phyloP scores from a whole-genome alignment of 1,140 invertebrate species.

The Philotrypesis tridentata region DNA sequence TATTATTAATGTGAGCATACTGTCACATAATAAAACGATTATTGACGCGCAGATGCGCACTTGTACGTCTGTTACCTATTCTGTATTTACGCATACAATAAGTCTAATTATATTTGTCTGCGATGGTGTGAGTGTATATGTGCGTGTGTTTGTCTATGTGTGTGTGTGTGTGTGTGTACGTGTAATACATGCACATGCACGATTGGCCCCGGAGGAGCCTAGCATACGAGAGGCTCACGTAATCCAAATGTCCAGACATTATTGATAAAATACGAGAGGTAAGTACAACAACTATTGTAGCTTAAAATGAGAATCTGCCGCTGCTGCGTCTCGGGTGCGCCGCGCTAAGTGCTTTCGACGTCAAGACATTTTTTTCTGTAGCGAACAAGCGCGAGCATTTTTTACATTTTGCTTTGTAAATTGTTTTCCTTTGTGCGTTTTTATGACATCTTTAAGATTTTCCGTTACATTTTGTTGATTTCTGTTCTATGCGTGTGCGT shows the following conservation, averaged over 20 bases:
- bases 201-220: conserved; percentile 25
- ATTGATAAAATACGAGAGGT: conserved; percentile 70
- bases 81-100: not conserved
- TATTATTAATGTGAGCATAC: not conserved
- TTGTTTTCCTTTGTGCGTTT: conserved; percentile 46
- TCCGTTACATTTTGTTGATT: conserved; percentile 20
- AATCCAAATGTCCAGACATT: conserved; percentile 61
- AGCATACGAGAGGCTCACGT: conserved; percentile 18
- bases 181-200: not conserved
- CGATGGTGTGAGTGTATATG: too few relatives aligned
- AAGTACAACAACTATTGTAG: conserved; percentile 74
- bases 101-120: too few relatives aligned
- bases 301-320: conserved; percentile 71
- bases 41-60: not conserved
- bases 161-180: conserved; percentile 29
- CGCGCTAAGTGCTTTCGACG: not conserved
- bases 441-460: conserved; percentile 24
- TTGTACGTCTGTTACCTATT: not conserved
- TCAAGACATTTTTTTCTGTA: not conserved
- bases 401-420: conserved; percentile 16
- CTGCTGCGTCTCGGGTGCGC: conserved; percentile 64
- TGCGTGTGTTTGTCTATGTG: conserved; percentile 4
- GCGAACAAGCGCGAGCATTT: not conserved
- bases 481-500: not conserved
- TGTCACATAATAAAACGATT: not conserved